Evolutionary conservation across 2,113 vertebrate species (phyloP).

Genomic region (Tursiops truncatus): DNA sequence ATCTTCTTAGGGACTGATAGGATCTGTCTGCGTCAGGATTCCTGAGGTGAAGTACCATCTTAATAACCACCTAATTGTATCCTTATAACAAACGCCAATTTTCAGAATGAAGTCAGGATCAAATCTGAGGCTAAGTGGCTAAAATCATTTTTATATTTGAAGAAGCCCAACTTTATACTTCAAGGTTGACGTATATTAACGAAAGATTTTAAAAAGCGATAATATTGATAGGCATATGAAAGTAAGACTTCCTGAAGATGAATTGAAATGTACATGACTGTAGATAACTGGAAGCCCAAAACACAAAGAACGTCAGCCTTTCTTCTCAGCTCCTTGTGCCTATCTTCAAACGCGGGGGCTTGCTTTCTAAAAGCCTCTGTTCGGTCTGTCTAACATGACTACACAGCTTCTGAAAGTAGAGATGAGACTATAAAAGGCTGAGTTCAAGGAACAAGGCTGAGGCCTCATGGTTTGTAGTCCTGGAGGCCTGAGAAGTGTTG

Average conservation of each 20-base stretch:
- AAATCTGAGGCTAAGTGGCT: neutral
- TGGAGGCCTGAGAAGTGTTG: neutral
- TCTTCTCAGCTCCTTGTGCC: neutral
- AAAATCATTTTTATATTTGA: neutral
- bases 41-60: neutral
- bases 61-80: neutral
- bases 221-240: neutral
- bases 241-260: neutral
- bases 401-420: neutral
- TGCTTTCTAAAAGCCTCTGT: neutral
- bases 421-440: neutral
- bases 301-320: neutral
- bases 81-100: neutral
- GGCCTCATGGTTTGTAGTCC: neutral
- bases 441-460: neutral
- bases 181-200: neutral
- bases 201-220: neutral
- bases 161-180: neutral
- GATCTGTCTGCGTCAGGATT: neutral
- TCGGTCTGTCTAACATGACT: neutral
- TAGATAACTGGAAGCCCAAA: neutral
- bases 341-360: neutral
- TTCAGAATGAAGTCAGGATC: neutral
- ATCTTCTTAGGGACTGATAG: neutral
- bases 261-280: neutral